phyloP scores from a whole-genome alignment of 2,113 vertebrate genomes.

The Vanacampus margaritifer region DNA sequence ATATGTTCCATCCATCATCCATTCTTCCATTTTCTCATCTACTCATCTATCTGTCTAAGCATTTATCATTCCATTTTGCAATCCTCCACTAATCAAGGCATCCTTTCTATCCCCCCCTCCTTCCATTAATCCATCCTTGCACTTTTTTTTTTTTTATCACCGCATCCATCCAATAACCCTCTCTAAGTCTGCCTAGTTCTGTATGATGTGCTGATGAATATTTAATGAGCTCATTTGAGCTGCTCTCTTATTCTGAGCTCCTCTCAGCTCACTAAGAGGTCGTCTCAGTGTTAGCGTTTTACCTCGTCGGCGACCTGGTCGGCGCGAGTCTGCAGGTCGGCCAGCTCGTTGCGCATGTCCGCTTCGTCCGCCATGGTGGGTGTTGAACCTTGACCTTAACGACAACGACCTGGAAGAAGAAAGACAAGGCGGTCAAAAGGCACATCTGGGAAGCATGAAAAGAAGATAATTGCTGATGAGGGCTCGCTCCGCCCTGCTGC shows the following conservation, averaged over 20 bases:
- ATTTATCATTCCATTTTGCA: background rate
- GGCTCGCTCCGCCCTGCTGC: too few species aligned
- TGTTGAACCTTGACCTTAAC: conserved; percentile 57
- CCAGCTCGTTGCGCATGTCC: conserved; percentile 97
- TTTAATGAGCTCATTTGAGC: conserved; percentile 68
- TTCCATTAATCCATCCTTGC: background rate
- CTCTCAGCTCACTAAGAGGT: conserved; percentile 55
- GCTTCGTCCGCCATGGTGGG: conserved; percentile 89
- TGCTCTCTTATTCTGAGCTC: conserved; percentile 62
- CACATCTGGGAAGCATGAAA: background rate
- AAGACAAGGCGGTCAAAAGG: background rate
- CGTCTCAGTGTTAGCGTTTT: conserved; percentile 18
- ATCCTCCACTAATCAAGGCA: background rate
- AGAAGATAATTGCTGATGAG: too few species aligned
- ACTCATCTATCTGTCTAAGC: conserved; percentile 6
- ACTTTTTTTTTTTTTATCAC: background rate
- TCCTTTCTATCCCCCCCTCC: background rate
- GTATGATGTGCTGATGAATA: conserved; percentile 66
- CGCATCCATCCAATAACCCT: conserved; percentile 5
- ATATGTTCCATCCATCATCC: background rate
- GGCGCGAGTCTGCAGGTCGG: conserved; percentile 92
- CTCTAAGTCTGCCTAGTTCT: conserved; percentile 11
- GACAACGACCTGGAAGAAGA: conserved; percentile 30
- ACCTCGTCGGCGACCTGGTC: conserved; percentile 96
- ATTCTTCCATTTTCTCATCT: background rate